Evolutionary conservation across 2,113 vertebrate genomes (phyloP).

Genomic region (Micromys minutus): DNA sequence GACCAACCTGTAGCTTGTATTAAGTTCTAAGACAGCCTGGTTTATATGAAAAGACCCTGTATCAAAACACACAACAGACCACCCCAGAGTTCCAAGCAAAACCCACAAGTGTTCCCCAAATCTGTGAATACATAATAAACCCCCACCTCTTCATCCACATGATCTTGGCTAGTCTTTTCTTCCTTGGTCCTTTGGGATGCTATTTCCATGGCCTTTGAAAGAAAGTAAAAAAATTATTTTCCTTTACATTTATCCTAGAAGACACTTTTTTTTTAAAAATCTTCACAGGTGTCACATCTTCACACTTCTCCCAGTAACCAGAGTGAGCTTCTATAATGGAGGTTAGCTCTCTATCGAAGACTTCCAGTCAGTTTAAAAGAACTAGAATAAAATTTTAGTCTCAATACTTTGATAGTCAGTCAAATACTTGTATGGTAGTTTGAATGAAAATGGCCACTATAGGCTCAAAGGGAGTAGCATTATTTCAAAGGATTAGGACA

Average conservation of each 20-base stretch:
- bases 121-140: background rate
- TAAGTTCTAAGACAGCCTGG: background rate
- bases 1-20: background rate
- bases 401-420: background rate
- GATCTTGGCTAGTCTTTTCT: constrained; percentile 93
- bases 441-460: background rate
- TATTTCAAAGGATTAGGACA: background rate
- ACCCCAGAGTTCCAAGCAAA: background rate
- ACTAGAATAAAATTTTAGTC: background rate
- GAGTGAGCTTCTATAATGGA: constrained; percentile 54
- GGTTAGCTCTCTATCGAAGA: background rate
- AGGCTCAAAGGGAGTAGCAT: background rate
- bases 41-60: background rate
- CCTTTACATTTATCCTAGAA: background rate
- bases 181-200: constrained; percentile 90
- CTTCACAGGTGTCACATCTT: background rate
- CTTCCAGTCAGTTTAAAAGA: background rate
- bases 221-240: constrained; percentile 58
- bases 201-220: constrained; percentile 92
- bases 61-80: background rate
- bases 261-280: background rate
- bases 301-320: background rate
- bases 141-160: constrained; percentile 95
- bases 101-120: background rate
- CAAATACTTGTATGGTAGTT: background rate